Evolutionary conservation across 2,888 invertebrate species (phyloP), one percentile per base, ranked within the genome.

Genomic region (Monopis laevigella): DNA sequence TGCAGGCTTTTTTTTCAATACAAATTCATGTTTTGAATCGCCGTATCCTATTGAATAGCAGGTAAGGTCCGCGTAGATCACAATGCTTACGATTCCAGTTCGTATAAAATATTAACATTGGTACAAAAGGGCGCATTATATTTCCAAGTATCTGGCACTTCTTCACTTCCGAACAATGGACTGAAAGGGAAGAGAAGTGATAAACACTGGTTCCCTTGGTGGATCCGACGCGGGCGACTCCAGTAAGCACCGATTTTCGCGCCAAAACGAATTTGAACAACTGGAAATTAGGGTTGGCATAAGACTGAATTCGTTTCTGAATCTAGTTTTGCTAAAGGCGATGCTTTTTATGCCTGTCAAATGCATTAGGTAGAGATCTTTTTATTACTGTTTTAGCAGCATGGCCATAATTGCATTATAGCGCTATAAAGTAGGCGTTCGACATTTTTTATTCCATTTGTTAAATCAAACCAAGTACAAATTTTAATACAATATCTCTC

Each of bases 111-210:
- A 77, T 78, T 77, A 78, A 78, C 77, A 77, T 69, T 65, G 60
- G 49, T 52, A 78, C 73, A 78, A 78, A 59, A 54, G 65, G 61
- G 59, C 65, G 69, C 74, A 77, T 77, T 77, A 73, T 77, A 75
- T 70, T 74, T 75, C 73, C 66, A 68, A 71, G 73, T 69, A 70
- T 63, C 60, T 56, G 59, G 65, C 65, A 72, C 71, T 75, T 77
- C 73, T 77, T 73, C 75, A 75, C 75, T 77, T 75, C 67, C 72
- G 61, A 78, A 80, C 75, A 80, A 80, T 65, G 64, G 65, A 53
- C 62, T 72, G 65, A 73, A 78, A 74, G 58, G 67, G 61, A 71
- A 66, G 65, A 74, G 72, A 80, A 77, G 69, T 78, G 80, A 77
- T 77, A 75, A 77, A 74, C 75, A 74, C 67, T 63, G 67, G 63